A percentile compares a stretch with the other conserved stretches of the same genome.
Conservation (phyloP, 1,140 invertebrate genomes). For the Drosophila sturtevanti region DNA sequence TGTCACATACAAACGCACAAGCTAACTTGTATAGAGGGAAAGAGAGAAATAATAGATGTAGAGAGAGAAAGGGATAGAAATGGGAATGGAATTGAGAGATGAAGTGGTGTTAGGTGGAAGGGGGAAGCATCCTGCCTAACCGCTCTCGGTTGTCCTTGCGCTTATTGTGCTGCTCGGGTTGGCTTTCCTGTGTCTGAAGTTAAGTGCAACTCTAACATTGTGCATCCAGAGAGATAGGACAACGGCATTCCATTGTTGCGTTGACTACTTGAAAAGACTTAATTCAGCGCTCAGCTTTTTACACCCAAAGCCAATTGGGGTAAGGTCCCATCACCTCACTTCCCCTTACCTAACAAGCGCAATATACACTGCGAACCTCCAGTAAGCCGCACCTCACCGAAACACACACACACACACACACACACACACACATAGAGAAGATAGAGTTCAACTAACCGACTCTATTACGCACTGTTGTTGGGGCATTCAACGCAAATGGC, state of each 20-base stretch:
- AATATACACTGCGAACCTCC: conserved; percentile 4
- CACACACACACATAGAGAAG: not conserved
- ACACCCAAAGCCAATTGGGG: conserved; percentile 13
- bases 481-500: conserved; percentile 72
- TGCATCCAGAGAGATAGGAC: conserved; percentile 63
- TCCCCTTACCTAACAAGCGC: not conserved
- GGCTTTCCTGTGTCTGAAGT: conserved; percentile 76
- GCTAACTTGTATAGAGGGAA: conserved; percentile 22
- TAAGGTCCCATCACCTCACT: conserved; percentile 8
- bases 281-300: conserved; percentile 55
- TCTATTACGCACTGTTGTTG: conserved; percentile 65
- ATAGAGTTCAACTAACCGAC: conserved; percentile 61
- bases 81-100: not conserved
- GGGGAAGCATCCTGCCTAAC: conserved; percentile 49
- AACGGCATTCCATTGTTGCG: conserved; percentile 70
- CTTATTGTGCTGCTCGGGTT: conserved; percentile 36
- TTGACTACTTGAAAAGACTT: conserved; percentile 72
- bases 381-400: not conserved
- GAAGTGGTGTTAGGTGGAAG: conserved; percentile 29
- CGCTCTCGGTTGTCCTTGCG: conserved; percentile 14
- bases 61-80: not conserved
- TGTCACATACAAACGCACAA: conserved; percentile 47
- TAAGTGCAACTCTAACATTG: conserved; percentile 81
- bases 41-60: not conserved
- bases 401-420: not conserved